A percentile compares a stretch with the other conserved stretches of the same genome.
Conservation (phyloP, 2,888 invertebrate genomes). For the Trichogramma evanescens region DNA sequence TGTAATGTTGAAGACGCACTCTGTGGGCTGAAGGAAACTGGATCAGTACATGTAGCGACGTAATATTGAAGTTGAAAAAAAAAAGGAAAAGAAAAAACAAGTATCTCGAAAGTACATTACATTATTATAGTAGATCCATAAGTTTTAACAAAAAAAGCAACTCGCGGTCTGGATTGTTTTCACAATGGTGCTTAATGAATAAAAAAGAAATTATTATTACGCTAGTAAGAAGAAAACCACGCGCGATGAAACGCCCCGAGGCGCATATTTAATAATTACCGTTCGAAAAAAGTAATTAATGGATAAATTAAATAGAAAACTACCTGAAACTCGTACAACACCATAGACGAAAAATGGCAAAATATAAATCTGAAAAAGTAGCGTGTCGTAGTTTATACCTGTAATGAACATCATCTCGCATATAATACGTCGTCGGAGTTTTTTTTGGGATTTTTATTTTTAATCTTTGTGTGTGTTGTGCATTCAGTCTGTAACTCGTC, state of each 20-base stretch:
- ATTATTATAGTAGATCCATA: conserved; percentile 4
- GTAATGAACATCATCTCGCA: too few species aligned
- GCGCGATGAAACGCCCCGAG: conserved; percentile 3
- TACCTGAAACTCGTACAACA: too few species aligned
- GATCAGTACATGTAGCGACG: too few species aligned
- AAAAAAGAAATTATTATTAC: too few species aligned
- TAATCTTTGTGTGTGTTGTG: too few species aligned
- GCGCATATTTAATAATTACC: background rate
- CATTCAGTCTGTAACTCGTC: background rate
- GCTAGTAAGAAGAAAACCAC: conserved; percentile 2
- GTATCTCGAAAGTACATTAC: conserved; percentile 11
- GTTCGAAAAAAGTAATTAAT: background rate
- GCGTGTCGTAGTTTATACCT: too few species aligned
- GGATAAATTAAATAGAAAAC: background rate
- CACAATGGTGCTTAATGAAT: conserved; percentile 10
- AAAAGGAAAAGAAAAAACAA: background rate
- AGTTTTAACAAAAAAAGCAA: background rate
- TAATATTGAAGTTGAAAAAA: too few species aligned
- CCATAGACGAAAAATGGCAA: too few species aligned
- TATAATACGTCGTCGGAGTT: too few species aligned
- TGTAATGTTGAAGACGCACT: background rate
- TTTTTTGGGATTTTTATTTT: too few species aligned
- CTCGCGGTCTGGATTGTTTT: conserved; percentile 2
- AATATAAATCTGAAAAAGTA: too few species aligned
- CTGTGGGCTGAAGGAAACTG: conserved; percentile 1